Base-by-base conservation (phyloP, 2,888 invertebrate genomes). In the Auanema freiburgensis region DNA sequence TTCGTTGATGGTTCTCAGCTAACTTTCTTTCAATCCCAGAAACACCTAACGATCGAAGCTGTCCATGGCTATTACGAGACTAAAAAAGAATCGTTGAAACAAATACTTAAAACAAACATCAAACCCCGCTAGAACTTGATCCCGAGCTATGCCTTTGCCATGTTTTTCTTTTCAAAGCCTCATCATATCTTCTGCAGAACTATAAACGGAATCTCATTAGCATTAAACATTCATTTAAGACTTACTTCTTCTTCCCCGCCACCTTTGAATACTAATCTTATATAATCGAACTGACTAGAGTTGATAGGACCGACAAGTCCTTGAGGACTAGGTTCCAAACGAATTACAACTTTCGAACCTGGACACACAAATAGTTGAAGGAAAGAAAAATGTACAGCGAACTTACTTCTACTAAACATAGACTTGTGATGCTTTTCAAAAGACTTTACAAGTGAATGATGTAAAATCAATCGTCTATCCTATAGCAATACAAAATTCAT, bases 11-110 rank as follows among this genome's bases (percentile, higher is more conserved):
- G 83, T 92, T 92, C 82, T 93, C 91, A 81, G 92, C 91, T 67
- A 97, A 88, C 78, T 91, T 90, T 78, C 92, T 88, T 85, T 98
- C 97, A 76, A 98, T 98, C 1, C 97, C 97, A 51, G 92, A 91
- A 80, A 98, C 97, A 54, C 97, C 97, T 14, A 78, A 75, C 5
- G 74, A 72, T 16, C 81, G 71, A 24, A 85, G 80, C 41, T 85
- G 78, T 16, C 65, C 65, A 50, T 67, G 67, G n/a, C 71, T 69
- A 46, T 72, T 68, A 51, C 76, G 67, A 41, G 76, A 74, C 72
- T 73, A 51, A 62, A 70, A 54, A 46, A 43, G n/a, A 3, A 40
- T 18, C 6, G 18, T 23, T 4, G 43, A 14, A 14, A 57, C 6
- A 18, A 44, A 16, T 21, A 24, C n/a, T 21, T 5, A 46, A 46